Evolutionary conservation across 2,113 vertebrate species (phyloP).

Genomic region (Arizona elegans): DNA sequence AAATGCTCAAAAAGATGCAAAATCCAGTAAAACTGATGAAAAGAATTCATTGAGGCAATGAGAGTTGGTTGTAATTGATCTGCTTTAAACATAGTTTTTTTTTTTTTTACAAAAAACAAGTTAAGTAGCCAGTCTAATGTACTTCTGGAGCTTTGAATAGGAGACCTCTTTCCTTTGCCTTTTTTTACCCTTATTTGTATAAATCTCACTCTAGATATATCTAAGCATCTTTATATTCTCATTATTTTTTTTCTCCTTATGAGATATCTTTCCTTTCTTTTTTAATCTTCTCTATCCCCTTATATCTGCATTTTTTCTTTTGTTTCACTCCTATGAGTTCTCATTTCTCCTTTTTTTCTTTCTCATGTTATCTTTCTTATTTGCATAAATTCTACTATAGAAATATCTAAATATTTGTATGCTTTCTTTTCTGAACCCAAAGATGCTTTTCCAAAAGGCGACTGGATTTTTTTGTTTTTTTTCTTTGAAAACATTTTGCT

Average conservation of each 20-base stretch:
- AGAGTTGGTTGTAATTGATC: neutral
- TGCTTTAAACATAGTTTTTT: neutral
- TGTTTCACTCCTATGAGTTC: neutral
- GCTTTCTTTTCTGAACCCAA: neutral
- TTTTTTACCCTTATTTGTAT: neutral
- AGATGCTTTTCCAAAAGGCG: neutral
- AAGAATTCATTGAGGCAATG: neutral
- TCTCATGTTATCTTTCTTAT: neutral
- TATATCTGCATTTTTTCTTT: neutral
- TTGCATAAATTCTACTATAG: neutral
- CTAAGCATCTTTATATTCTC: too few species aligned
- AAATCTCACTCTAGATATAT: neutral
- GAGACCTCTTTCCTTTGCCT: neutral
- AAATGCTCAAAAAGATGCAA: neutral
- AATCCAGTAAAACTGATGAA: neutral
- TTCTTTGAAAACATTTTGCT: neutral
- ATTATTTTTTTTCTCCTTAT: neutral
- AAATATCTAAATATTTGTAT: too few species aligned
- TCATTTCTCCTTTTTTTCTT: neutral
- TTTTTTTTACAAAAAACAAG: neutral
- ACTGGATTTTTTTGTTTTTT: neutral
- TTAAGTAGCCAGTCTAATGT: neutral
- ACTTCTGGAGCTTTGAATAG: neutral
- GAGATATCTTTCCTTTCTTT: neutral
- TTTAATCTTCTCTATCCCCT: neutral